phyloP scores from a whole-genome alignment of 2,888 invertebrate species.

The Sicus ferrugineus region DNA sequence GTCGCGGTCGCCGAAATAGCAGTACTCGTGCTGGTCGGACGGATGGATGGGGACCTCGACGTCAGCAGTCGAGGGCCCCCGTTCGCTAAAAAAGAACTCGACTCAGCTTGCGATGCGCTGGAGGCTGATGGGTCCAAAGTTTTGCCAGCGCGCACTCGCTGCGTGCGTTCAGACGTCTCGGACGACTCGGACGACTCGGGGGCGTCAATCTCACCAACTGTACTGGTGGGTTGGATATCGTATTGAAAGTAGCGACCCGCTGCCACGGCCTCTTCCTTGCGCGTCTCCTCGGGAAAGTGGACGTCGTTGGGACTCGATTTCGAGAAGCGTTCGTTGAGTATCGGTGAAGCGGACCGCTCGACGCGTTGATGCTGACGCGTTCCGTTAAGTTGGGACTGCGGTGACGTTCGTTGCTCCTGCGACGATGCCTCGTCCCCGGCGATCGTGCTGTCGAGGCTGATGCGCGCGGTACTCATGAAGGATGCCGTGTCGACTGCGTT shows the following conservation, averaged over 20 bases:
- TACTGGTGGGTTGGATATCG: slow-evolving; percentile 62
- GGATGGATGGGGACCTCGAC: slow-evolving; percentile 62
- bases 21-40: slow-evolving; percentile 51
- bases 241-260: slow-evolving; percentile 62
- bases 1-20: slow-evolving; percentile 57
- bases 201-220: slow-evolving; percentile 43
- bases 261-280: slow-evolving; percentile 45
- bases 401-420: too few relatives aligned
- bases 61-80: slow-evolving; percentile 64
- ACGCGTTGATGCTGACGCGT: slow-evolving; percentile 63
- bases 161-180: slow-evolving; percentile 53
- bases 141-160: slow-evolving; percentile 56
- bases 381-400: slow-evolving; percentile 48
- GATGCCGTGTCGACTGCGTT: slow-evolving; percentile 41
- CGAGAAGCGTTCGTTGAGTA: slow-evolving; percentile 68
- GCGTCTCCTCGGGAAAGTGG: slow-evolving; percentile 48
- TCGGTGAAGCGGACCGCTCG: slow-evolving; percentile 69
- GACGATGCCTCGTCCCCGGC: too few relatives aligned
- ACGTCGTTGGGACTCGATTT: slow-evolving; percentile 56
- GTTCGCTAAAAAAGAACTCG: slow-evolving; percentile 63
- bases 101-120: slow-evolving; percentile 40
- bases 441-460: slow-evolving; percentile 53
- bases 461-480: slow-evolving; percentile 49
- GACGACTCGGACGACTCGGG: slow-evolving; percentile 20
- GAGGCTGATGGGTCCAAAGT: slow-evolving; percentile 42